These are phyloP conservation scores for Serranus cabrilla DNA, from an alignment of 2,797 vertebrate genomes.

Conservation along the genomic window DNA sequence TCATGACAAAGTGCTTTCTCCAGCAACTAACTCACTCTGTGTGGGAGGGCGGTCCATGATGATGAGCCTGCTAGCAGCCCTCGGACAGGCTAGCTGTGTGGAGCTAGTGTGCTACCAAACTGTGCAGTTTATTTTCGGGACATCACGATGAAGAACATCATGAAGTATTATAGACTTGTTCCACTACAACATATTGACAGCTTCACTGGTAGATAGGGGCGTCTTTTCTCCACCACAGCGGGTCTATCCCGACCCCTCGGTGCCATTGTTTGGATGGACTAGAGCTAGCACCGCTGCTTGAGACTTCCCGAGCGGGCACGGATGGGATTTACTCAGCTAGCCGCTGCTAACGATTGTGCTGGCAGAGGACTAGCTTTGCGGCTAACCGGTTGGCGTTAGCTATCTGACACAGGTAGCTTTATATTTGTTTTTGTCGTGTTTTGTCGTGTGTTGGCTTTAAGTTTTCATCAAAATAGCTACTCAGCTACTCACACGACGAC, in stretches of 20 bases:
- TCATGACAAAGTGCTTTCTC: conserved; percentile 37
- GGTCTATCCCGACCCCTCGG: conserved; percentile 33
- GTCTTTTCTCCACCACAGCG: conserved; percentile 13
- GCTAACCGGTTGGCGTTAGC: conserved; percentile 78
- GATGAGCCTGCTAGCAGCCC: conserved; percentile 63
- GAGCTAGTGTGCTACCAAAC: conserved; percentile 69
- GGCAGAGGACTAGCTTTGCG: conserved; percentile 63
- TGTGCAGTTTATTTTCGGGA: conserved; percentile 58
- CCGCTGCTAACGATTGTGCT: conserved; percentile 71
- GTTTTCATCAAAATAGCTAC: neutral
- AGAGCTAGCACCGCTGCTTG: conserved; percentile 59
- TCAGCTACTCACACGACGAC: neutral
- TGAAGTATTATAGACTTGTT: conserved; percentile 41
- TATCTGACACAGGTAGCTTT: conserved; percentile 70
- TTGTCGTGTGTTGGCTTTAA: conserved; percentile 12
- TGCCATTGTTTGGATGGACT: conserved; percentile 68
- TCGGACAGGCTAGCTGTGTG: conserved; percentile 55
- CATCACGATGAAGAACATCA: conserved; percentile 65
- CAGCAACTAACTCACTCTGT: conserved; percentile 17
- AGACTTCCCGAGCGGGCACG: conserved; percentile 61
- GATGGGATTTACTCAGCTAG: conserved; percentile 73
- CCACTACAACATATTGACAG: conserved; percentile 35
- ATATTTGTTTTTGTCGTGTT: conserved; percentile 33
- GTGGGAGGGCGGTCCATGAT: conserved; percentile 70
- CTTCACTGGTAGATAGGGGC: conserved; percentile 52